A percentile compares a stretch with the other conserved stretches of the same genome.
Evolutionary conservation across 2,888 invertebrate species (phyloP).

Genomic region (Brenthis ino): DNA sequence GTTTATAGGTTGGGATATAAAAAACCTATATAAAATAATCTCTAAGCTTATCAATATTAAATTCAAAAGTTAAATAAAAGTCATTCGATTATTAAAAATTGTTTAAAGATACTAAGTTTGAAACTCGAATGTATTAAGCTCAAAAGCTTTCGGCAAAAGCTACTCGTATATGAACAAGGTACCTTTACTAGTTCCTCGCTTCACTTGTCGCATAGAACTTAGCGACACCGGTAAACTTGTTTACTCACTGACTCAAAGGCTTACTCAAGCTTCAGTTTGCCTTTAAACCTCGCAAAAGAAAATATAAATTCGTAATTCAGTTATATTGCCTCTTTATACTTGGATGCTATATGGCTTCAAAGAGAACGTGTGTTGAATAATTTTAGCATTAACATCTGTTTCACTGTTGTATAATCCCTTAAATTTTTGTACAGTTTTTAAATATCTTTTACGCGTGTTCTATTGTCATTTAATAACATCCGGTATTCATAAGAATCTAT

Average conservation of each 20-base stretch:
- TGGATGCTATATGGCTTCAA: conserved; percentile 6
- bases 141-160: background rate
- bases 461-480: too few species aligned
- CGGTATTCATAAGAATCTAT: too few species aligned
- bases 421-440: background rate
- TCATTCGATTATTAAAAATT: too few species aligned
- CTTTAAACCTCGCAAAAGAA: conserved; percentile 30
- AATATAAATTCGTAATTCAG: conserved; percentile 26
- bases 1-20: too few species aligned
- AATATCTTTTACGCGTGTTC: background rate
- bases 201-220: conserved; percentile 34
- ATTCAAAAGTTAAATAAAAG: too few species aligned
- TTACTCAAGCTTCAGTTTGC: conserved; percentile 26
- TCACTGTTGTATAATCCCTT: background rate
- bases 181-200: conserved; percentile 24
- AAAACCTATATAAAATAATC: too few species aligned
- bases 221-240: conserved; percentile 34
- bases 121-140: too few species aligned
- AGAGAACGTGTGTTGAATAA: conserved; percentile 14
- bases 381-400: conserved; percentile 8
- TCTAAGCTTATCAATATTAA: too few species aligned
- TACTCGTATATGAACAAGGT: conserved; percentile 22
- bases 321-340: conserved; percentile 29
- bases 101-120: too few species aligned
- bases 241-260: conserved; percentile 35